A percentile compares a stretch with the other conserved stretches of the same genome.
phyloP scores from a whole-genome alignment of 2,797 vertebrate species.

The Strix occidentalis region DNA sequence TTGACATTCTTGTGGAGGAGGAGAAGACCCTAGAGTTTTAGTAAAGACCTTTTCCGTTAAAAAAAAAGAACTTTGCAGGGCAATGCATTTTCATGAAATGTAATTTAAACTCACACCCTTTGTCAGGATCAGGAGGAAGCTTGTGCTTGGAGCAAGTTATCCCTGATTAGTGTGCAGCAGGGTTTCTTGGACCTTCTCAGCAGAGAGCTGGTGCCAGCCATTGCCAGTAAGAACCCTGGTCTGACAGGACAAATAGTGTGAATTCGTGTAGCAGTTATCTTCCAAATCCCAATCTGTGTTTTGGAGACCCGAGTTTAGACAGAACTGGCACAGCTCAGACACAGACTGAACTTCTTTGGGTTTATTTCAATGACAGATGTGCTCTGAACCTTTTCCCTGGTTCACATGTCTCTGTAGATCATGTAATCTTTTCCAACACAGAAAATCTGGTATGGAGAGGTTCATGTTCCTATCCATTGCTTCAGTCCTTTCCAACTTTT shows the following conservation, averaged over 20 bases:
- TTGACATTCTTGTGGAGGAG: background rate
- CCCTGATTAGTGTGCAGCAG: background rate
- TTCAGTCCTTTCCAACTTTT: constrained; percentile 36
- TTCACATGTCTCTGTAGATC: background rate
- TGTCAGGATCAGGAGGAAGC: background rate
- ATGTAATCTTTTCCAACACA: constrained; percentile 47
- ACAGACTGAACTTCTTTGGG: background rate
- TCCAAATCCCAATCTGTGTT: background rate
- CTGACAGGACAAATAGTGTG: background rate
- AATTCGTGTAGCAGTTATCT: background rate
- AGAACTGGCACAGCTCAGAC: constrained; percentile 3
- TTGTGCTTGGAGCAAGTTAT: fast-evolving
- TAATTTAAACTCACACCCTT: background rate
- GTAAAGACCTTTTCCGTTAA: background rate
- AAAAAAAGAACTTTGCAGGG: fast-evolving
- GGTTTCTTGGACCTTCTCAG: background rate
- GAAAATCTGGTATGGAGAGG: constrained; percentile 4
- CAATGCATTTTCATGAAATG: background rate
- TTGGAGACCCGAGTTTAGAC: background rate
- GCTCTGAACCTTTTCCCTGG: constrained; percentile 19
- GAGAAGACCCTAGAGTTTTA: background rate
- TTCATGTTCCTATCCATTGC: background rate
- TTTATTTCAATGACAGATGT: constrained; percentile 39
- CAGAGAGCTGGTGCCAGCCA: background rate
- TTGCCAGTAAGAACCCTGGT: background rate